These are phyloP conservation scores for Limnodromus scolopaceus DNA, from an alignment of 2,797 vertebrate species.

Conservation along the genomic window DNA sequence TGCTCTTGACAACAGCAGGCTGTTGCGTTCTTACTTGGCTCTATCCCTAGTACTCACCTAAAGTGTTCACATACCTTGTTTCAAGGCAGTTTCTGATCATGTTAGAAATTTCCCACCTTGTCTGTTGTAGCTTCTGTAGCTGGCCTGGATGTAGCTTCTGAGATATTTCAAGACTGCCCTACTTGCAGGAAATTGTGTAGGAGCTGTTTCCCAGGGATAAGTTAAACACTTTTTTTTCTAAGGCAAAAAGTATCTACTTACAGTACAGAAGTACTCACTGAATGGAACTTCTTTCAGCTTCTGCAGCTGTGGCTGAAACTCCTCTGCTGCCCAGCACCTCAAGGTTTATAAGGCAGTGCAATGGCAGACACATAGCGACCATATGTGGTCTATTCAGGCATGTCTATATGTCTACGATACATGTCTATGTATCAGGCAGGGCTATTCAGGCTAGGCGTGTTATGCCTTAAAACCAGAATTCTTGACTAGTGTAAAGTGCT, in stretches of 20 bases:
- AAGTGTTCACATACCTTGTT: not conserved
- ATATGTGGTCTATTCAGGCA: accelerated
- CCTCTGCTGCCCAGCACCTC: not conserved
- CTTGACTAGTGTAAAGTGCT: not conserved
- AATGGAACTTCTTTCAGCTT: not conserved
- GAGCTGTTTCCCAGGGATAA: not conserved
- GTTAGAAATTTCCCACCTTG: not conserved
- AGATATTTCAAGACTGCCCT: conserved; percentile 31
- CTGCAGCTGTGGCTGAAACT: not conserved
- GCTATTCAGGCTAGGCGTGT: not conserved
- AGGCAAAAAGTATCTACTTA: not conserved
- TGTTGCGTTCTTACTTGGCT: not conserved
- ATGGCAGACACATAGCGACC: not conserved
- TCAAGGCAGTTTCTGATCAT: not conserved
- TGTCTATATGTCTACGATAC: no score
- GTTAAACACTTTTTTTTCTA: not conserved
- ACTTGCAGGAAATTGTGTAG: not conserved
- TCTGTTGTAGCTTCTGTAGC: not conserved
- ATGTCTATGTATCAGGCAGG: no score
- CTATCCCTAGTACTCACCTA: not conserved
- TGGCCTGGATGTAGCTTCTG: not conserved
- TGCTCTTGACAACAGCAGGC: conserved; percentile 3
- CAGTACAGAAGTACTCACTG: accelerated
- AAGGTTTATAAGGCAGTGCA: not conserved
- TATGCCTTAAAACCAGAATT: not conserved